Percentiles rank a stretch among this genome's conserved stretches.
Evolutionary conservation across 2,888 invertebrate genomes (phyloP).

Genomic region (Hirtodrosophila trivittata): DNA sequence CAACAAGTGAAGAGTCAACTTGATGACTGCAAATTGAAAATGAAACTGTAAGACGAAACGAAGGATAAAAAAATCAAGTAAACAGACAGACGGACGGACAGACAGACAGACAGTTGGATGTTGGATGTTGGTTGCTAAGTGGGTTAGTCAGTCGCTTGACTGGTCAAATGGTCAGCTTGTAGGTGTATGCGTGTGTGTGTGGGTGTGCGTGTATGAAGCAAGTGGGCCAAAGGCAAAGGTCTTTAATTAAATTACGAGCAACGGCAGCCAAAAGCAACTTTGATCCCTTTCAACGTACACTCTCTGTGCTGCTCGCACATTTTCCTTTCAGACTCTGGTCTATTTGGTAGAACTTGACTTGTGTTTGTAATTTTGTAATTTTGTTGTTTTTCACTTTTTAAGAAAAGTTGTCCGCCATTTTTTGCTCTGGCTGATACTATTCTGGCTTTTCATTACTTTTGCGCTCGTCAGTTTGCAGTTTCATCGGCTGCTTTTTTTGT

Average conservation of each 20-base stretch:
- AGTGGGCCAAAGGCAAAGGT: slow-evolving; percentile 60
- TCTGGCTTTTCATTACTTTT: slow-evolving; percentile 70
- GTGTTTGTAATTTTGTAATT: slow-evolving; percentile 74
- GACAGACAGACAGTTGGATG: slow-evolving; percentile 11
- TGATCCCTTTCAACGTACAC: slow-evolving; percentile 71
- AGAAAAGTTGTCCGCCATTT: slow-evolving; percentile 41
- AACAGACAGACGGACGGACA: no score
- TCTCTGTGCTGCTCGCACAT: slow-evolving; percentile 12
- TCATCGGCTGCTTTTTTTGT: slow-evolving; percentile 28
- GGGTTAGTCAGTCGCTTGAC: slow-evolving; percentile 41
- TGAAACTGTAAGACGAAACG: slow-evolving; percentile 55
- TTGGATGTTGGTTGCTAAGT: slow-evolving; percentile 33
- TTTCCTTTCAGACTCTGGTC: slow-evolving; percentile 13
- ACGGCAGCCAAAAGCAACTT: slow-evolving; percentile 70
- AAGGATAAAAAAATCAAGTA: slow-evolving; percentile 32
- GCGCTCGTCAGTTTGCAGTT: slow-evolving; percentile 49
- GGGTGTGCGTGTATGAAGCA: background rate
- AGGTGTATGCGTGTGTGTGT: slow-evolving; percentile 5
- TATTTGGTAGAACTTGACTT: slow-evolving; percentile 61
- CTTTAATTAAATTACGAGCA: slow-evolving; percentile 77
- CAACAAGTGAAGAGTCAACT: slow-evolving; percentile 64
- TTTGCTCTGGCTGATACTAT: slow-evolving; percentile 23
- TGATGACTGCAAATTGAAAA: slow-evolving; percentile 73
- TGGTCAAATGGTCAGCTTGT: slow-evolving; percentile 41
- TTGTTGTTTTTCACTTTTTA: slow-evolving; percentile 59